Evolutionary conservation across 2,797 vertebrate genomes (phyloP).

Genomic region (Karalla daura): DNA sequence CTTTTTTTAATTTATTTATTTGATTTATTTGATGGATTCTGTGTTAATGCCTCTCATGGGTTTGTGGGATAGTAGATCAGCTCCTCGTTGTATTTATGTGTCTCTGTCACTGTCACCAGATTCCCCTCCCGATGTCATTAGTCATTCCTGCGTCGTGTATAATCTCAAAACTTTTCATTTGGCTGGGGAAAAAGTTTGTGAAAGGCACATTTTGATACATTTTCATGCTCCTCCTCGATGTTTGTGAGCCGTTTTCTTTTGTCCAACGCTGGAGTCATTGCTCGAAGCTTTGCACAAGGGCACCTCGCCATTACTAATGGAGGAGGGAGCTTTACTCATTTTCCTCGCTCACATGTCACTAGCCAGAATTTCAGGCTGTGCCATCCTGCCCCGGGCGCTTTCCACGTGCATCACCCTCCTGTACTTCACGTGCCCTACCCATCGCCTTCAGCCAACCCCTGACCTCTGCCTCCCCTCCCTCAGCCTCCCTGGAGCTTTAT

Average conservation of each 20-base stretch:
- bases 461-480: conserved; percentile 51
- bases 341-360: conserved; percentile 11
- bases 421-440: conserved; percentile 1
- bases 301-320: conserved; percentile 17
- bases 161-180: neutral
- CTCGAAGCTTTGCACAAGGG: conserved; percentile 32
- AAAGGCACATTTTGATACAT: neutral
- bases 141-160: neutral
- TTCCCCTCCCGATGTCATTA: conserved; percentile 18
- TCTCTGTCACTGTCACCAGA: conserved; percentile 6
- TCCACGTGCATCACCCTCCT: conserved; percentile 32
- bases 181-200: neutral
- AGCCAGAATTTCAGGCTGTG: conserved; percentile 1
- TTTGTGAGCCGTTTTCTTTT: conserved; percentile 5
- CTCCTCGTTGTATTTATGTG: neutral
- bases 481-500: conserved; percentile 44
- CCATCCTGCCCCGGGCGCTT: neutral
- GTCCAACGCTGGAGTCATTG: neutral
- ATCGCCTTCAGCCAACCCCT: conserved; percentile 27
- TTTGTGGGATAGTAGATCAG: conserved; percentile 6
- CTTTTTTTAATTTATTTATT: no score
- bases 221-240: neutral
- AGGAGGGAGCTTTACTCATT: conserved; percentile 13
- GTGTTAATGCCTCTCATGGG: neutral
- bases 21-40: neutral